These are phyloP conservation scores for Tricholauxania praeusta DNA, from an alignment of 2,888 invertebrate species.

Conservation along the genomic window DNA sequence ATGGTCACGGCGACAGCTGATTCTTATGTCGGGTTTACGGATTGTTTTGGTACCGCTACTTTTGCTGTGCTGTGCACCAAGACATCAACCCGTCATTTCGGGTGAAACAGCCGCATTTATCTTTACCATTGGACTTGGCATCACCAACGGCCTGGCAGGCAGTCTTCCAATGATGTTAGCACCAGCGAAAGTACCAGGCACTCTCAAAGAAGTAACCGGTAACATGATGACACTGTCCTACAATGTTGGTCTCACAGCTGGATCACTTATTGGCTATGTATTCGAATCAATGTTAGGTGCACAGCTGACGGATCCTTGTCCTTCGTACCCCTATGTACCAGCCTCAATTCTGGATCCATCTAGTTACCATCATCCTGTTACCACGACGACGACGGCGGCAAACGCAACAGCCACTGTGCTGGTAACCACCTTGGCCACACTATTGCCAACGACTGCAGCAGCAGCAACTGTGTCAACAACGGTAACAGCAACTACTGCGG, in stretches of 20 bases:
- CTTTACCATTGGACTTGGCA: constrained; percentile 78
- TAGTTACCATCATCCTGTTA: constrained; percentile 48
- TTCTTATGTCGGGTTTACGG: constrained; percentile 80
- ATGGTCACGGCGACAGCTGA: constrained; percentile 84
- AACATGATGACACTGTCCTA: constrained; percentile 95
- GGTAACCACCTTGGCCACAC: constrained; percentile 50
- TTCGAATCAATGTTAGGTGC: constrained; percentile 76
- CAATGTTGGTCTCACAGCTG: constrained; percentile 86
- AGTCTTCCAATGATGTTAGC: constrained; percentile 95
- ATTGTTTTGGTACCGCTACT: constrained; percentile 84
- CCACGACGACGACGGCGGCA: constrained; percentile 45
- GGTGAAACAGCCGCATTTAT: constrained; percentile 76
- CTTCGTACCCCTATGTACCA: constrained; percentile 60
- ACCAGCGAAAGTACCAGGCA: constrained; percentile 86
- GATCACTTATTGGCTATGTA: constrained; percentile 86
- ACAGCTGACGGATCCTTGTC: constrained; percentile 69
- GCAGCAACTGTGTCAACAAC: constrained; percentile 40
- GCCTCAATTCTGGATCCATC: constrained; percentile 51
- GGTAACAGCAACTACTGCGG: constrained; percentile 42
- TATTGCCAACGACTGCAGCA: constrained; percentile 38
- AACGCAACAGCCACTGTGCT: constrained; percentile 59
- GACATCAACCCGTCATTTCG: constrained; percentile 79
- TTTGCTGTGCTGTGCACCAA: constrained; percentile 84
- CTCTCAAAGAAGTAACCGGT: constrained; percentile 90
- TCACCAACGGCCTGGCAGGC: constrained; percentile 89